Conservation (phyloP, 2,797 vertebrate genomes). For the Enteromius anoplus region DNA sequence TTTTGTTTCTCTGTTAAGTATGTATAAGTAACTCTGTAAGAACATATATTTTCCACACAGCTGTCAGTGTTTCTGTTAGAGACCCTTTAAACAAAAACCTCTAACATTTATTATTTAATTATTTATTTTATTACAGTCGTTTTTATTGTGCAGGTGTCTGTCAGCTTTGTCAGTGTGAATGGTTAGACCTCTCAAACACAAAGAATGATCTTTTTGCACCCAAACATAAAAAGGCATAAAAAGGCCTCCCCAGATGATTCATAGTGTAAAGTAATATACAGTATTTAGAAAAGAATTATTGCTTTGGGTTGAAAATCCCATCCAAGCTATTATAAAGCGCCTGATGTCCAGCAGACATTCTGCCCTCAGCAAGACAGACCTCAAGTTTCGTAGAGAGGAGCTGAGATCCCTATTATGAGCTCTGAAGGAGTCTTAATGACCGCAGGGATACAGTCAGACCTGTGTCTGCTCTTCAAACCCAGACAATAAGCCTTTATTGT, state of each 20-base stretch:
- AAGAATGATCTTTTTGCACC: constrained; percentile 9
- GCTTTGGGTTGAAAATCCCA: constrained; percentile 40
- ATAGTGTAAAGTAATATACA: constrained; percentile 1
- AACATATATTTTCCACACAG: neutral
- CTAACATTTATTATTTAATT: neutral
- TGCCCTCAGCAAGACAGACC: constrained; percentile 51
- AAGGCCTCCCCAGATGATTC: neutral
- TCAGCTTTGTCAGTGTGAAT: constrained; percentile 6
- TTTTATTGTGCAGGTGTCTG: constrained; percentile 7
- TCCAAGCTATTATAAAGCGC: constrained; percentile 25
- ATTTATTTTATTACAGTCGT: neutral
- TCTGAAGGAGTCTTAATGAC: constrained; percentile 61
- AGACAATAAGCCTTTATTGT: constrained; percentile 68
- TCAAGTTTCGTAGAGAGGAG: constrained; percentile 51
- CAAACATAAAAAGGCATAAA: neutral
- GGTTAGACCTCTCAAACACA: neutral
- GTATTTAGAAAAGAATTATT: constrained; percentile 55
- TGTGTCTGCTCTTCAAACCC: constrained; percentile 63
- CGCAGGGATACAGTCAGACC: constrained; percentile 57
- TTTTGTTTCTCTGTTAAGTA: neutral
- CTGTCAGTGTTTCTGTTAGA: neutral
- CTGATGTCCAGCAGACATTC: constrained; percentile 60
- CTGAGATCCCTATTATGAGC: constrained; percentile 57
- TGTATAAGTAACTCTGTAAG: neutral
- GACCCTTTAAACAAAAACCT: neutral